These are phyloP conservation scores for Microplitis manilae DNA, from an alignment of 2,888 invertebrate species.

Conservation along the genomic window DNA sequence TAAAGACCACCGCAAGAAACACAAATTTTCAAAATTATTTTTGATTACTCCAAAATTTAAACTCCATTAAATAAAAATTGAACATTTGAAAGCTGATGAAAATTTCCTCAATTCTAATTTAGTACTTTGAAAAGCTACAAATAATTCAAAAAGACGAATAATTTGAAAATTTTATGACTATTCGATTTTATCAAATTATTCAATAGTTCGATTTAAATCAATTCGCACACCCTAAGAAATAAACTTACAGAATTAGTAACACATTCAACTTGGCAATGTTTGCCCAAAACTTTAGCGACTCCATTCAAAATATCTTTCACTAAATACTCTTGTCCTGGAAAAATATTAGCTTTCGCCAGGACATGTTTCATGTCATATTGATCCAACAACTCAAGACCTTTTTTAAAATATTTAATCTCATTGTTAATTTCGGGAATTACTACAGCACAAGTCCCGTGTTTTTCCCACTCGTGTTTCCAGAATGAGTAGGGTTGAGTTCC, in stretches of 20 bases:
- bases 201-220: too few relatives aligned
- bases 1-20: too few relatives aligned
- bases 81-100: too few relatives aligned
- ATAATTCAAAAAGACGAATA: too few relatives aligned
- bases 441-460: conserved; percentile 87
- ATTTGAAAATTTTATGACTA: too few relatives aligned
- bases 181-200: too few relatives aligned
- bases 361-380: conserved; percentile 77
- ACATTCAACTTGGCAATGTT: conserved; percentile 79
- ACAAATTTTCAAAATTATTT: too few relatives aligned
- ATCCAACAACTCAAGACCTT: conserved; percentile 77
- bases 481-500: conserved; percentile 74
- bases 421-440: conserved; percentile 74
- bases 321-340: conserved; percentile 71
- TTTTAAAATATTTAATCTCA: conserved; percentile 80
- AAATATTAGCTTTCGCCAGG: conserved; percentile 74
- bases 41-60: too few relatives aligned
- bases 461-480: conserved; percentile 88
- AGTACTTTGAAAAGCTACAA: too few relatives aligned
- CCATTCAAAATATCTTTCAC: conserved; percentile 72
- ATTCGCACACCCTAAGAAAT: not conserved
- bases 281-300: conserved; percentile 74
- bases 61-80: too few relatives aligned
- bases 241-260: conserved; percentile 73
- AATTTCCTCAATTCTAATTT: too few relatives aligned